phyloP scores from a whole-genome alignment of 1,140 invertebrate genomes.

The Rhyzopertha dominica region DNA sequence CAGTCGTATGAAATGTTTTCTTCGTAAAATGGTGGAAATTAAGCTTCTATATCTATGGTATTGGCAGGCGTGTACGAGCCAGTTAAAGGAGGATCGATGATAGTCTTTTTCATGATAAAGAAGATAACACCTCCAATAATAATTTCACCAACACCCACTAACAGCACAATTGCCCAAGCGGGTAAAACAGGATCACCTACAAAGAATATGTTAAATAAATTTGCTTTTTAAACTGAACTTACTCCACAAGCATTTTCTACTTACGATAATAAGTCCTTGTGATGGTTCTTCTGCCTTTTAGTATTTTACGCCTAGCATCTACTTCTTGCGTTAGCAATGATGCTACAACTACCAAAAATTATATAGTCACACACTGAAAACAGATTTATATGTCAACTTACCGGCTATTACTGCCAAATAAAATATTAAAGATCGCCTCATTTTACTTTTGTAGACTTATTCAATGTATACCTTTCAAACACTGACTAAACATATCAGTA shows the following conservation, averaged over 20 bases:
- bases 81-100: slow-evolving; percentile 46
- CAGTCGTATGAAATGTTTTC: too few species aligned
- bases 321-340: too few species aligned
- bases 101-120: slow-evolving; percentile 59
- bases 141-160: slow-evolving; percentile 62
- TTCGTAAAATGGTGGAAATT: too few species aligned
- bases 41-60: too few species aligned
- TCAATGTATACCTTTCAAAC: too few species aligned
- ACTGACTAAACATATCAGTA: too few species aligned
- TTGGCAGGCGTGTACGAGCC: slow-evolving; percentile 25
- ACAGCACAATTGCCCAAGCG: slow-evolving; percentile 65
- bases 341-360: too few species aligned
- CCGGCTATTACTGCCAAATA: slow-evolving; percentile 15
- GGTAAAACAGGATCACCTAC: slow-evolving; percentile 61
- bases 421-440: background rate
- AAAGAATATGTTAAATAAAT: slow-evolving; percentile 35
- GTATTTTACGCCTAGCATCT: background rate
- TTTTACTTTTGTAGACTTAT: background rate
- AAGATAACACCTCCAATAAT: slow-evolving; percentile 62
- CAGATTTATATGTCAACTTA: slow-evolving; percentile 1
- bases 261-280: too few species aligned
- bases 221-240: background rate
- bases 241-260: slow-evolving; percentile 4
- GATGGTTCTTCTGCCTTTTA: background rate
- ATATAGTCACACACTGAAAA: too few species aligned